Evolutionary conservation across 1,140 invertebrate species (phyloP), one percentile per base, ranked within the genome.

Genomic region (Leptinotarsa texana): DNA sequence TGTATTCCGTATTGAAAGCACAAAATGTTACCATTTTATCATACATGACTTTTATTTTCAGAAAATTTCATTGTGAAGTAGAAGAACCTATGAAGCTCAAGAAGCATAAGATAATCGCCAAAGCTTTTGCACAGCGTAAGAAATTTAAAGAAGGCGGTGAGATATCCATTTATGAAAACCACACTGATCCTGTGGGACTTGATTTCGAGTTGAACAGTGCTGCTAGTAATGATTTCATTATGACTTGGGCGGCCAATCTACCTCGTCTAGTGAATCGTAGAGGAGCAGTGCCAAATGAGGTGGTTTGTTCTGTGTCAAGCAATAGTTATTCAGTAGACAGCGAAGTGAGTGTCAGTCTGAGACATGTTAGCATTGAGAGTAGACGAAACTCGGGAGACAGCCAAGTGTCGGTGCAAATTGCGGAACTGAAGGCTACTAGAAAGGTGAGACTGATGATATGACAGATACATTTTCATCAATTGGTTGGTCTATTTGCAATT

Each of bases 101-200:
- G 81, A 96, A 96, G 81, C 95, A 97, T 84, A 94, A 95, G 85
- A 90, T 97, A 24, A 96, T 98, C 69, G 94, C 95, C 13, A 91
- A 95, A 83, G 95, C 94, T 2, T 97, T 95, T 89, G 92, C 93
- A 1, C 94, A 95, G 76, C 88, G 95, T n/a, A 93, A 94, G 81
- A 92, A 94, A 74, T 91, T 96, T 73, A 93, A 95, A 73, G 91
- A 92, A 81, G 90, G 90, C 70, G 95, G 94, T 1, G 86, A 93
- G n/a, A 86, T 97, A 21, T 96, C 95, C 51, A 93, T 97, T 78
- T 91, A 96, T 74, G 90, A 92, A 67, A 95, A 94, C 79, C 92
- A 96, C 79, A 94, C 94, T 68, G 96, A 97, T 88, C 96, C 96
- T 11, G 91, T 96, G 13, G 95, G 95, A 6, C 87, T 97, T 67